Evolutionary conservation across 2,113 vertebrate species (phyloP).

Genomic region (Istiophorus platypterus): DNA sequence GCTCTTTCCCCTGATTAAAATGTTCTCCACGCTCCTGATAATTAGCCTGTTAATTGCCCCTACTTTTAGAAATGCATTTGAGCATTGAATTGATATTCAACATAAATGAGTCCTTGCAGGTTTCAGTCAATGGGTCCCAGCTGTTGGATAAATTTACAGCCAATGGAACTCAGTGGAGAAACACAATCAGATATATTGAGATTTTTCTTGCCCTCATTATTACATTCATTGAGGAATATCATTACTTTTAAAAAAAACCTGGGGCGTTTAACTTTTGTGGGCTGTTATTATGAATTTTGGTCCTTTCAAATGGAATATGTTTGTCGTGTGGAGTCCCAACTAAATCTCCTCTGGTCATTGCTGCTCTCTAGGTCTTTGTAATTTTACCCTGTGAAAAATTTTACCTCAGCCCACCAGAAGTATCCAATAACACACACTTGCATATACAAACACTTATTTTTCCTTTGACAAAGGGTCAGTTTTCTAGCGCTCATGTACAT

Average conservation of each 20-base stretch:
- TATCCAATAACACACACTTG: constrained; percentile 5
- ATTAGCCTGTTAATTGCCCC: constrained; percentile 82
- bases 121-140: constrained; percentile 75
- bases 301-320: not conserved
- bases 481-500: constrained; percentile 18
- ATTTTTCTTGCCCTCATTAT: constrained; percentile 42
- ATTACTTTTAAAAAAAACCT: constrained; percentile 21
- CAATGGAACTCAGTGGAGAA: constrained; percentile 60
- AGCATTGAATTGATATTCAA: constrained; percentile 81
- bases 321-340: not conserved
- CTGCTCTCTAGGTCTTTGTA: not conserved
- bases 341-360: not conserved
- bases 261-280: constrained; percentile 18
- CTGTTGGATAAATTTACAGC: constrained; percentile 71
- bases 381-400: constrained; percentile 21
- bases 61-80: constrained; percentile 77
- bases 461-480: not conserved
- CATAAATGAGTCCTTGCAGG: constrained; percentile 80
- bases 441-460: not conserved
- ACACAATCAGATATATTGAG: constrained; percentile 59
- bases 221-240: constrained; percentile 26
- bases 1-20: constrained; percentile 74
- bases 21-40: constrained; percentile 76
- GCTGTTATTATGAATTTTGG: not conserved
- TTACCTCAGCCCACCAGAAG: constrained; percentile 34